Evolutionary conservation across 2,888 invertebrate species (phyloP), one percentile per base, ranked within the genome.

Genomic region (Xestoiulus laeticollis): DNA sequence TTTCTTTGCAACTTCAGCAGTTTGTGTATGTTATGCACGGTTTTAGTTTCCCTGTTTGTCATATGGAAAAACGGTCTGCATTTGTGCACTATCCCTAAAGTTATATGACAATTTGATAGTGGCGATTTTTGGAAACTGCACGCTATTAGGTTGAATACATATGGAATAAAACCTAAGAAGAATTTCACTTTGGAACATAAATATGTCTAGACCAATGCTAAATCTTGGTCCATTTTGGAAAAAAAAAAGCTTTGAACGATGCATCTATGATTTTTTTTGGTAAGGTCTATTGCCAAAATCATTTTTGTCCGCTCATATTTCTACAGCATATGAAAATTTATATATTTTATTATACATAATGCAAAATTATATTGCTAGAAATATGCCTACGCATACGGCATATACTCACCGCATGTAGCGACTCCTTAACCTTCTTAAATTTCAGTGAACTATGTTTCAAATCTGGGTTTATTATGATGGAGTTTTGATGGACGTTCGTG

Each of bases 401-500:
- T 26, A 26, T 68, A 26, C 68, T 26, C 68, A 68, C 68, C n/a
- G 14, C 78, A 68, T 78, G 30, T 78, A 30, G 30, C 30, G 78
- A 14, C 26, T 14, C 0, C 30, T 78, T 78, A 78, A 78, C 78
- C 78, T 78, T 26, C 4, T 78, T 78, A 78, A 78, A 26, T 78
- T 78, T 14, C 78, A 30, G 78, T 30, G 78, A 78, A 78, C 30
- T 30, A 78, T 14, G 78, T 78, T 78, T 78, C 78, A 78, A 78
- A 78, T 78, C 78, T 78, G 78, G 78, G 78, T 78, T 78, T 78
- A 78, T 78, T 78, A 78, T 78, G 78, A 78, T 78, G 78, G 30
- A 78, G 78, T 78, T 78, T 78, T 78, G 78, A 78, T 78, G 78
- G 78, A 78, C 78, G 78, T 78, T 78, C 78, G 78, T 78, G 78